Evolutionary conservation across 2,797 vertebrate genomes (phyloP).

Genomic region (Lithobates pipiens): DNA sequence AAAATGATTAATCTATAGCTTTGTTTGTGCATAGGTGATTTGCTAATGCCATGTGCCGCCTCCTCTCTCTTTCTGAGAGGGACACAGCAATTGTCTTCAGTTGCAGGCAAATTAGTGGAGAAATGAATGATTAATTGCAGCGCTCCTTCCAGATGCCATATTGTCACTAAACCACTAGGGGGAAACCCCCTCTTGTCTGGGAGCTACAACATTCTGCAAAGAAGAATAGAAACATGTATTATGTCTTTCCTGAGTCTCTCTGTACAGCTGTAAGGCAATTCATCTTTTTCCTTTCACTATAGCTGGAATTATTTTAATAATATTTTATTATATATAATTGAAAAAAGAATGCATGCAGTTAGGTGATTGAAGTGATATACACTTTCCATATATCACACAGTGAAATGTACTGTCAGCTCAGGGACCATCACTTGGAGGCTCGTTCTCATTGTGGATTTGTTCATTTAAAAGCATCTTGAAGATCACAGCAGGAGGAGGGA

Average conservation of each 20-base stretch:
- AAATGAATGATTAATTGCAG: conserved; percentile 58
- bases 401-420: not conserved
- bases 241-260: not conserved
- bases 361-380: not conserved
- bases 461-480: not conserved
- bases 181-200: conserved; percentile 52
- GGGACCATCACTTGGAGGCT: not conserved
- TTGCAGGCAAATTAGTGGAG: conserved; percentile 43
- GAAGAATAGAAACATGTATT: not conserved
- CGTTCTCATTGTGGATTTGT: not conserved
- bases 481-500: not conserved
- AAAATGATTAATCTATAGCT: conserved; percentile 45
- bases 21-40: conserved; percentile 38
- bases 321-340: not conserved
- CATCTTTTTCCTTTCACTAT: not conserved
- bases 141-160: conserved; percentile 45
- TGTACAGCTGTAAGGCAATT: not conserved
- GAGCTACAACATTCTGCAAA: not conserved
- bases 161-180: conserved; percentile 56
- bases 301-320: not conserved
- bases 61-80: conserved; percentile 38
- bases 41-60: conserved; percentile 48
- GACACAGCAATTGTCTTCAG: conserved; percentile 37
- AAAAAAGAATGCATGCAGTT: not conserved
- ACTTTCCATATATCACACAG: not conserved